These are phyloP conservation scores for Phengaris alcon DNA, from an alignment of 2,888 invertebrate species.

Conservation along the genomic window DNA sequence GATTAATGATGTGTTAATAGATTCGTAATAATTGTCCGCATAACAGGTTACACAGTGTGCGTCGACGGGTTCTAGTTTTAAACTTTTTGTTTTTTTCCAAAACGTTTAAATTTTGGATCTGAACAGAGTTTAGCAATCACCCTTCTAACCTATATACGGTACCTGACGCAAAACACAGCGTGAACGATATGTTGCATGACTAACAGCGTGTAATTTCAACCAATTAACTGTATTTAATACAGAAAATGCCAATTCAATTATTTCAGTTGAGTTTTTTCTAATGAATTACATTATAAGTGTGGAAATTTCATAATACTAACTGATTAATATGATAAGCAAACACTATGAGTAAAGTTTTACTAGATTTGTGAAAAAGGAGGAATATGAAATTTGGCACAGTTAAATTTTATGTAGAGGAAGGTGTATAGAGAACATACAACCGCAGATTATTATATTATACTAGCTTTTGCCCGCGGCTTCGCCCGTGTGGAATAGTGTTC, in stretches of 20 bases:
- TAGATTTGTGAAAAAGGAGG: too few species aligned
- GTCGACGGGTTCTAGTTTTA: too few species aligned
- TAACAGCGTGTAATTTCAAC: neutral
- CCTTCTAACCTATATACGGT: neutral
- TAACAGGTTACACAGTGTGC: too few species aligned
- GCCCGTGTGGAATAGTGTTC: too few species aligned
- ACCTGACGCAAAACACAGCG: neutral
- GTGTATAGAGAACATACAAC: too few species aligned
- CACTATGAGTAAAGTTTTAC: too few species aligned
- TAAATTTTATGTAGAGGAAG: too few species aligned
- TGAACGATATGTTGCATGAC: neutral
- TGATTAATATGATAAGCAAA: neutral
- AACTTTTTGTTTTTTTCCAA: neutral
- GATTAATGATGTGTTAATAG: too few species aligned
- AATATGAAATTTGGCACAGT: too few species aligned
- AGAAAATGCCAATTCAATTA: slow-evolving; percentile 22
- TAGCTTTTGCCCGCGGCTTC: too few species aligned
- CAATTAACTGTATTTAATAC: slow-evolving; percentile 7
- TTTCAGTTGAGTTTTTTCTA: neutral
- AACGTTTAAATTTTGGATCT: neutral
- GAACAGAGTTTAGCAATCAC: neutral
- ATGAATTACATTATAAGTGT: neutral
- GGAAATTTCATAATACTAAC: neutral
- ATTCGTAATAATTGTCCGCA: too few species aligned
- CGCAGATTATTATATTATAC: too few species aligned